A percentile compares a stretch with the other conserved stretches of the same genome.
Evolutionary conservation across 2,113 vertebrate genomes (phyloP).

Genomic region (human): DNA sequence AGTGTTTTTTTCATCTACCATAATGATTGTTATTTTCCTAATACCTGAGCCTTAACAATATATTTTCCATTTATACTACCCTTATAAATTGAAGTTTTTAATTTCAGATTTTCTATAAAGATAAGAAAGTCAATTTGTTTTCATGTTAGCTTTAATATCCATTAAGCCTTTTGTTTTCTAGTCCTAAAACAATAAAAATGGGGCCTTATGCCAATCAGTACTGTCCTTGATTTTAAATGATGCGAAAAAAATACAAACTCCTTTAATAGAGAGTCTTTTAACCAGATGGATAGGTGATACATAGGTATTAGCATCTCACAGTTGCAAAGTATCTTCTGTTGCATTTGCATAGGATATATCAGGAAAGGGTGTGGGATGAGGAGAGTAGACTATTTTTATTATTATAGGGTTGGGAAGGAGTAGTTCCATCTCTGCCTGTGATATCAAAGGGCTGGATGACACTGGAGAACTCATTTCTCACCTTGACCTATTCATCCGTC

Average conservation of each 20-base stretch:
- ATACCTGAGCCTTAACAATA: slow-evolving; percentile 3
- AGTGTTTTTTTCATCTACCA: not conserved
- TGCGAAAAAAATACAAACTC: not conserved
- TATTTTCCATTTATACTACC: not conserved
- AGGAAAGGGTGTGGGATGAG: not conserved
- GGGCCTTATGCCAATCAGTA: not conserved
- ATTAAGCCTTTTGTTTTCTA: slow-evolving; percentile 42
- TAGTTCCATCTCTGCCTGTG: not conserved
- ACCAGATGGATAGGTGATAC: not conserved
- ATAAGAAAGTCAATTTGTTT: not conserved
- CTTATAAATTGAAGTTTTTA: slow-evolving; percentile 37
- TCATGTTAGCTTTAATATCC: not conserved
- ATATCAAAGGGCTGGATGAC: not conserved
- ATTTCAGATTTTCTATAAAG: not conserved
- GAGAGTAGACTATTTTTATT: not conserved
- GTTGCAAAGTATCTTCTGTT: slow-evolving; percentile 1
- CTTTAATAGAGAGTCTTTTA: slow-evolving; percentile 8
- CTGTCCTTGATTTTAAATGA: slow-evolving; percentile 37
- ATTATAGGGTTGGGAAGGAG: not conserved
- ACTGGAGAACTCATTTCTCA: not conserved
- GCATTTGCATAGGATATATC: not conserved
- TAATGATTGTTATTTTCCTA: not conserved
- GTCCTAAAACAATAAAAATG: slow-evolving; percentile 27
- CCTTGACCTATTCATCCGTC: not conserved
- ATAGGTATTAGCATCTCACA: not conserved